These are phyloP conservation scores for Cisticola juncidis DNA, from an alignment of 2,113 vertebrate species.

Conservation along the genomic window DNA sequence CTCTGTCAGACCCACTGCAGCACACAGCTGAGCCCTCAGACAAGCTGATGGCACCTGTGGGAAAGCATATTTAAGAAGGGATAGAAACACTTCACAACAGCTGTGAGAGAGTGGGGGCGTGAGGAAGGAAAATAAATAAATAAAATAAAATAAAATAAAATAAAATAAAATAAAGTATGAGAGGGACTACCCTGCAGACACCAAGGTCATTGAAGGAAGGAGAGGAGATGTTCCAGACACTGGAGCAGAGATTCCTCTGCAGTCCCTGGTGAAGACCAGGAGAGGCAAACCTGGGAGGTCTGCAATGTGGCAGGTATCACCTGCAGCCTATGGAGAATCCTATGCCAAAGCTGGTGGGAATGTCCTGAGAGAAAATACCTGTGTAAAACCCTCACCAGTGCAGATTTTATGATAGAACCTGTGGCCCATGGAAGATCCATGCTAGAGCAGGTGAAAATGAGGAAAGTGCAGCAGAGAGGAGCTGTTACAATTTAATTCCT, in stretches of 20 bases:
- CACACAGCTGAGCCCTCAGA: background rate
- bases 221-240: accelerated
- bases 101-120: background rate
- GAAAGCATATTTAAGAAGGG: background rate
- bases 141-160: background rate
- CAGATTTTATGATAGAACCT: background rate
- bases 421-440: accelerated
- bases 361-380: background rate
- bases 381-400: background rate
- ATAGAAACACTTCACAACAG: background rate
- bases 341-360: accelerated
- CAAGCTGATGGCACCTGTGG: background rate
- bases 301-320: too few species aligned
- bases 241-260: background rate
- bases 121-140: background rate
- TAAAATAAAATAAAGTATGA: background rate
- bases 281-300: background rate
- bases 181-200: background rate
- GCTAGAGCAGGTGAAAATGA: background rate
- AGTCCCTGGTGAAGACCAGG: accelerated
- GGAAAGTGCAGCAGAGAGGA: background rate
- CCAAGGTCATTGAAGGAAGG: background rate
- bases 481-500: background rate
- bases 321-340: accelerated
- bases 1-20: background rate